Evolutionary conservation across 2,113 vertebrate species (phyloP).

Genomic region (Hippocampus barbouri): DNA sequence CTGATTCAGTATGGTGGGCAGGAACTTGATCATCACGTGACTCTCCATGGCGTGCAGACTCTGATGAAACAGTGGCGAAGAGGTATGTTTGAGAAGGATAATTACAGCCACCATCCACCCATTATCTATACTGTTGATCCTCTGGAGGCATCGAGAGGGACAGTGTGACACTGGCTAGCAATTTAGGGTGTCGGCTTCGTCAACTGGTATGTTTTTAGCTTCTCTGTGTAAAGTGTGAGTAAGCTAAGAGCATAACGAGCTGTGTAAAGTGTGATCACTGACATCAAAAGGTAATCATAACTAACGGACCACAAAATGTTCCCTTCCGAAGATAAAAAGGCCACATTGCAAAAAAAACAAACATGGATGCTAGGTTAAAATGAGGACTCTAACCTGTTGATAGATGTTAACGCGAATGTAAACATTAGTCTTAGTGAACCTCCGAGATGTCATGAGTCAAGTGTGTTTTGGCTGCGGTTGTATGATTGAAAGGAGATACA

Average conservation of each 20-base stretch:
- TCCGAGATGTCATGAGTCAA: conserved; percentile 4
- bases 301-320: neutral
- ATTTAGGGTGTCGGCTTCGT: neutral
- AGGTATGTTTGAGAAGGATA: neutral
- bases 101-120: neutral
- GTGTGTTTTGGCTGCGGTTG: conserved; percentile 14
- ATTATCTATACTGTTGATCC: neutral
- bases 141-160: neutral
- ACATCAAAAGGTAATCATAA: neutral
- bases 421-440: no score
- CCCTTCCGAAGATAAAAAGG: neutral
- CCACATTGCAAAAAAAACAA: neutral
- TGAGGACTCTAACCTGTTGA: no score
- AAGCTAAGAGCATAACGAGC: neutral
- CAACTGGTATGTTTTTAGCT: neutral
- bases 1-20: conserved; percentile 94
- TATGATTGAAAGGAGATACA: neutral
- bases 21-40: conserved; percentile 95
- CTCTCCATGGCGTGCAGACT: conserved; percentile 97
- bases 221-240: neutral
- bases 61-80: conserved; percentile 51
- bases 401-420: neutral
- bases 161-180: neutral
- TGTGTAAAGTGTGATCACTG: neutral
- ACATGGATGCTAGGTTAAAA: no score